phyloP scores from a whole-genome alignment of 2,113 vertebrate species.

The Polyodon spathula region DNA sequence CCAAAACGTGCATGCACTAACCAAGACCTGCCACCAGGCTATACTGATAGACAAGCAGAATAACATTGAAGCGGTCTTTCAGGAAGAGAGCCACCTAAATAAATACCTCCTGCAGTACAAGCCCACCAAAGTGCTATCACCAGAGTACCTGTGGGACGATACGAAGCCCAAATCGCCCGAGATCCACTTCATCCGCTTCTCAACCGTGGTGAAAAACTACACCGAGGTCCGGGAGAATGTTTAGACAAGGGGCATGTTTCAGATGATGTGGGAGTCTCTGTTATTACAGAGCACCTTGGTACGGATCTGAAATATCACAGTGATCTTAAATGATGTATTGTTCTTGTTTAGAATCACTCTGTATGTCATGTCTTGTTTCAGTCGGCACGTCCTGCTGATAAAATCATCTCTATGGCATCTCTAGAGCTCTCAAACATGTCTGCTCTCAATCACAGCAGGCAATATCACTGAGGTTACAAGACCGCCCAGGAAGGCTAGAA shows the following conservation, averaged over 20 bases:
- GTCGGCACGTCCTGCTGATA: too few species aligned
- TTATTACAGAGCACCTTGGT: too few species aligned
- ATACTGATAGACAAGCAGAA: slow-evolving; percentile 52
- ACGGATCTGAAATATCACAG: too few species aligned
- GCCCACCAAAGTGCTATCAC: slow-evolving; percentile 57
- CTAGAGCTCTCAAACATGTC: too few species aligned
- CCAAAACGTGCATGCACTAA: slow-evolving; percentile 36
- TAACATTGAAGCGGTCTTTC: slow-evolving; percentile 52
- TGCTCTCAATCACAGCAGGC: too few species aligned
- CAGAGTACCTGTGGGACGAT: slow-evolving; percentile 56
- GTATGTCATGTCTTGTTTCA: too few species aligned
- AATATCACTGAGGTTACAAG: too few species aligned
- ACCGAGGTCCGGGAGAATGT: slow-evolving; percentile 10
- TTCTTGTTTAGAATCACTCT: too few species aligned
- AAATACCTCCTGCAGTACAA: slow-evolving; percentile 48
- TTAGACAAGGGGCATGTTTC: background rate
- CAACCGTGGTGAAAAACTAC: slow-evolving; percentile 28
- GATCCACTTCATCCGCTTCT: slow-evolving; percentile 44
- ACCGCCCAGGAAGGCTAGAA: too few species aligned
- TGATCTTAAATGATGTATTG: too few species aligned
- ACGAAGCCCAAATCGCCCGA: slow-evolving; percentile 29
- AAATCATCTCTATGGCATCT: too few species aligned
- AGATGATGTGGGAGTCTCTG: too few species aligned
- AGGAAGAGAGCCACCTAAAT: slow-evolving; percentile 69
- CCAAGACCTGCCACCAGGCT: slow-evolving; percentile 42